Percentiles rank a stretch among this genome's conserved stretches.
Evolutionary conservation across 2,113 vertebrate genomes (phyloP).

Genomic region (Eleginops maclovinus): DNA sequence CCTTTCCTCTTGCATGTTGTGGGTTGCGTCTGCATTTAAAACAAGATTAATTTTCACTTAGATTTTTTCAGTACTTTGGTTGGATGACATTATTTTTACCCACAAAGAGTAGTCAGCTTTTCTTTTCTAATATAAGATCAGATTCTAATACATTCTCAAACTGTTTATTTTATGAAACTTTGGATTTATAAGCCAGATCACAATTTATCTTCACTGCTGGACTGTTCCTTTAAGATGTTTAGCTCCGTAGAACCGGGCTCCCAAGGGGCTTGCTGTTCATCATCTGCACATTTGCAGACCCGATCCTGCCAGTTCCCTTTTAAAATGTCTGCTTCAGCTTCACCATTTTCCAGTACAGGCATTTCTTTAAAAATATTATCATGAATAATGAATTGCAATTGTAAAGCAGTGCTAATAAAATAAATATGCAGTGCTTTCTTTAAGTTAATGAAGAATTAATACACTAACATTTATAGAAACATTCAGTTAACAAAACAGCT

Average conservation of each 20-base stretch:
- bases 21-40: not conserved
- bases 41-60: not conserved
- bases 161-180: not conserved
- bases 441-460: not conserved
- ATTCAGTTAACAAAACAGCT: not conserved
- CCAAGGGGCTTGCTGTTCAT: slow-evolving; percentile 61
- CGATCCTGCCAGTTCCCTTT: slow-evolving; percentile 63
- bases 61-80: not conserved
- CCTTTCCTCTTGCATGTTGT: slow-evolving; percentile 2
- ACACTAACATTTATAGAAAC: not conserved
- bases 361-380: not conserved
- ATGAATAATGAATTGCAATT: slow-evolving; percentile 8
- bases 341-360: slow-evolving; percentile 43
- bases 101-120: not conserved
- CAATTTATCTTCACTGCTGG: not conserved
- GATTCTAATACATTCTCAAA: not conserved
- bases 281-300: slow-evolving; percentile 55
- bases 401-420: not conserved
- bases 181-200: not conserved
- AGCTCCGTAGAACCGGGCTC: slow-evolving; percentile 40
- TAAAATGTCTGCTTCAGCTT: slow-evolving; percentile 65
- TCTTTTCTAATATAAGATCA: not conserved
- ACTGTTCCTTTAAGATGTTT: slow-evolving; percentile 54
- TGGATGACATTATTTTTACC: slow-evolving; percentile 8
- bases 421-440: not conserved